phyloP scores from a whole-genome alignment of 2,113 vertebrate species.

The Rhea americana region DNA sequence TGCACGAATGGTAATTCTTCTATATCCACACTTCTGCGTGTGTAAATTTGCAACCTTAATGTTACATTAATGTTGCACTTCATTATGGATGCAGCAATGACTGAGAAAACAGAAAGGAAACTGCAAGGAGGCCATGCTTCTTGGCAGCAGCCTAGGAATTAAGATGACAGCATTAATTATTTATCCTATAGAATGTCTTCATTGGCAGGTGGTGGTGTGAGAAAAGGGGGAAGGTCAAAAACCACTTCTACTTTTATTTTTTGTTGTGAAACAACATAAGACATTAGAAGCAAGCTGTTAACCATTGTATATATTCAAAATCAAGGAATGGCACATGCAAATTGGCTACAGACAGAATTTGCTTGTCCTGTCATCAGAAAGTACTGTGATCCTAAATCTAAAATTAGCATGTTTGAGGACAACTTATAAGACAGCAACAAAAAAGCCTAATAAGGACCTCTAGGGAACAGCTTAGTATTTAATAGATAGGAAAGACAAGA shows the following conservation, averaged over 20 bases:
- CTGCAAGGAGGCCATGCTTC: not conserved
- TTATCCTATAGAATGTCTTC: slow-evolving; percentile 32
- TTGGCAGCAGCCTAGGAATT: slow-evolving; percentile 48
- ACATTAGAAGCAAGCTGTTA: not conserved
- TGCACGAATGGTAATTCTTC: not conserved
- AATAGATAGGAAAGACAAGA: not conserved
- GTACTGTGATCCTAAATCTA: not conserved
- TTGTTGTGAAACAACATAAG: not conserved
- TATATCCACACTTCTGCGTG: not conserved
- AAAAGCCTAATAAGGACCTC: not conserved
- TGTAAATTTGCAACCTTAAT: slow-evolving; percentile 29
- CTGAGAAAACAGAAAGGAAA: slow-evolving; percentile 28
- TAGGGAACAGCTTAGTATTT: slow-evolving; percentile 8
- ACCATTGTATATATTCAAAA: not conserved
- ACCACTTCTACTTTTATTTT: not conserved
- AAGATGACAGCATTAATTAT: slow-evolving; percentile 54
- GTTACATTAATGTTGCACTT: not conserved
- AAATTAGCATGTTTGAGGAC: not conserved
- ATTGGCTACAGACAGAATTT: not conserved
- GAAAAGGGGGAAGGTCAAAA: slow-evolving; percentile 16
- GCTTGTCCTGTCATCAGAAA: not conserved
- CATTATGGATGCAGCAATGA: slow-evolving; percentile 16
- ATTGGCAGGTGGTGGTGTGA: slow-evolving; percentile 34
- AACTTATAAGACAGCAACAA: not conserved
- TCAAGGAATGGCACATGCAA: not conserved